Evolutionary conservation across 2,113 vertebrate species (phyloP), one percentile per base, ranked within the genome.

Genomic region (Apus apus): DNA sequence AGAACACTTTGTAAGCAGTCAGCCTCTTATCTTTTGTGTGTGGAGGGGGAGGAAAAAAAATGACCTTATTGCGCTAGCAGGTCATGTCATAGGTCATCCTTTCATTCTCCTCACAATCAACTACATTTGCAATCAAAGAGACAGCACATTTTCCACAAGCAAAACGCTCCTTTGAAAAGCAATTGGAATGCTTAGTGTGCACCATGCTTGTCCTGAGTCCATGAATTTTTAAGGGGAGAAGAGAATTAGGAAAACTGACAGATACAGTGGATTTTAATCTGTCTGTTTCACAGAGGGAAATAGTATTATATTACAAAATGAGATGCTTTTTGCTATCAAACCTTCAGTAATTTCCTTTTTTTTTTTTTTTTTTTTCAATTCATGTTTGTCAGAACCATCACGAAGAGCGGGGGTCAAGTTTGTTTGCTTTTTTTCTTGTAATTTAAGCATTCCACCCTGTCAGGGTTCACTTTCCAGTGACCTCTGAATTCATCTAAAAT

Each of bases 1-100:
- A 96, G 94, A 96, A 94, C 96, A 97, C 96, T 97, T 97, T 97
- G 97, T 97, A 97, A 97, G 96, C 95, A 96, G 96, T 96, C 95
- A 95, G 89, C 87, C 85, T 94, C 95, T 97, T 97, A 97, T 97
- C 97, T 97, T 95, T 97, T 95, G 89, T 96, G 90, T 80, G 92
- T 78, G 85, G 82, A 93, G 38, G 17, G 50, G 72, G 30, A 6
- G 11, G 40, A 22, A 25, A 57, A 46, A 75, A 91, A 96, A 93
- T 93, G 94, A 97, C 95, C 95, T 96, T 93, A 93, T 67, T 94
- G 90, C 36, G 34, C 84, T 89, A 88, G 72, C 87, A 86, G 97
- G 97, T 97, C 97, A 90, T 96, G 96, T 94, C 95, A 96, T 91
- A 97, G 97, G 95, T 97, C 95, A 96, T 89, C 94, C 96, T 97